These are phyloP conservation scores for Heteromormyrus szaboi DNA, from an alignment of 2,797 vertebrate species.

Conservation along the genomic window DNA sequence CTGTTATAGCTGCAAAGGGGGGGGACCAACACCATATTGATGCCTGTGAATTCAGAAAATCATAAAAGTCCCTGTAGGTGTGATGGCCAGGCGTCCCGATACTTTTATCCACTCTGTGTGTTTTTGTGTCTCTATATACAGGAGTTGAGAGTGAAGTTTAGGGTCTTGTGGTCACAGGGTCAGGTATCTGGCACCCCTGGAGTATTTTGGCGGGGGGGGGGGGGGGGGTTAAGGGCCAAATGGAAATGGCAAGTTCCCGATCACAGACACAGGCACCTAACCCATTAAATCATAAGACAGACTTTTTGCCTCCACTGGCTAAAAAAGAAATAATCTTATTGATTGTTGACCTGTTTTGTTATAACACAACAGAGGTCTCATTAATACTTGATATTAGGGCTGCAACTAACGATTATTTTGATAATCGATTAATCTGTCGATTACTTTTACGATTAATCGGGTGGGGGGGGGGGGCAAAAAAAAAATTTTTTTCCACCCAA, in stretches of 20 bases:
- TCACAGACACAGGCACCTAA: background rate
- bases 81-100: background rate
- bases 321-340: background rate
- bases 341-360: background rate
- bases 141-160: background rate
- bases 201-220: background rate
- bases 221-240: background rate
- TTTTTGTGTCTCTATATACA: background rate
- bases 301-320: background rate
- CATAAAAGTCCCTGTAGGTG: background rate
- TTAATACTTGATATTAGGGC: too few relatives aligned
- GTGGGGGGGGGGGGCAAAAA: too few relatives aligned
- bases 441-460: too few relatives aligned
- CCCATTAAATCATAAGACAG: background rate
- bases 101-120: background rate
- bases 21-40: background rate
- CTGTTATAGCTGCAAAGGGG: background rate
- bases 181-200: background rate
- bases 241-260: background rate
- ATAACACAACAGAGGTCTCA: background rate
- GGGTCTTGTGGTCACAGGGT: background rate
- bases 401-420: too few relatives aligned
- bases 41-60: background rate
- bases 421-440: too few relatives aligned
- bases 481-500: too few relatives aligned